phyloP scores from a whole-genome alignment of 2,113 vertebrate species.

The Atractosteus spatula region DNA sequence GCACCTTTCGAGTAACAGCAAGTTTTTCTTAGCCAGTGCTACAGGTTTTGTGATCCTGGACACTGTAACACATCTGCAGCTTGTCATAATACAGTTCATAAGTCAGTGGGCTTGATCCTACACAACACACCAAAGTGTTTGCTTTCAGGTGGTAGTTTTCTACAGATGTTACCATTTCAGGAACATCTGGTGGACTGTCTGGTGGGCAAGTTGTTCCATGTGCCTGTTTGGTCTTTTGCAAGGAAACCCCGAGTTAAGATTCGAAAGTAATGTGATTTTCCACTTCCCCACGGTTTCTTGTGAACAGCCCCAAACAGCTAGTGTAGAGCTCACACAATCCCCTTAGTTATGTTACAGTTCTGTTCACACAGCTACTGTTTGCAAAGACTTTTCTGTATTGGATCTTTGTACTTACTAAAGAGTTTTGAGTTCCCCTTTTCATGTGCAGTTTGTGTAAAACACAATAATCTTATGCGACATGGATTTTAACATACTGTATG shows the following conservation, averaged over 20 bases:
- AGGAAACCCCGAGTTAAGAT: not conserved
- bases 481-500: too few species aligned
- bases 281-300: not conserved
- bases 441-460: too few species aligned
- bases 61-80: constrained; percentile 13
- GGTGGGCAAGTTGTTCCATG: not conserved
- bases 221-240: not conserved
- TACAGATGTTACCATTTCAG: constrained; percentile 1
- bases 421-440: too few species aligned
- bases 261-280: not conserved
- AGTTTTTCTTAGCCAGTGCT: too few species aligned
- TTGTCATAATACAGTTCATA: not conserved
- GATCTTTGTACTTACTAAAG: too few species aligned
- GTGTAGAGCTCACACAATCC: too few species aligned
- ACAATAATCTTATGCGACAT: too few species aligned
- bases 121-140: not conserved
- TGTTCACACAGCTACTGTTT: too few species aligned
- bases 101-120: not conserved
- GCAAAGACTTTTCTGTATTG: too few species aligned
- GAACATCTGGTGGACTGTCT: constrained; percentile 10
- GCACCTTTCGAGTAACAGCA: too few species aligned
- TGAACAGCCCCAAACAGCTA: not conserved
- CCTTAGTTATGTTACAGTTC: too few species aligned
- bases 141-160: constrained; percentile 4
- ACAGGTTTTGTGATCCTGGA: not conserved